Evolutionary conservation across 37 sponge, comb jelly and placozoan genomes (phyloP).

Genomic region (Bolinopsis microptera): DNA sequence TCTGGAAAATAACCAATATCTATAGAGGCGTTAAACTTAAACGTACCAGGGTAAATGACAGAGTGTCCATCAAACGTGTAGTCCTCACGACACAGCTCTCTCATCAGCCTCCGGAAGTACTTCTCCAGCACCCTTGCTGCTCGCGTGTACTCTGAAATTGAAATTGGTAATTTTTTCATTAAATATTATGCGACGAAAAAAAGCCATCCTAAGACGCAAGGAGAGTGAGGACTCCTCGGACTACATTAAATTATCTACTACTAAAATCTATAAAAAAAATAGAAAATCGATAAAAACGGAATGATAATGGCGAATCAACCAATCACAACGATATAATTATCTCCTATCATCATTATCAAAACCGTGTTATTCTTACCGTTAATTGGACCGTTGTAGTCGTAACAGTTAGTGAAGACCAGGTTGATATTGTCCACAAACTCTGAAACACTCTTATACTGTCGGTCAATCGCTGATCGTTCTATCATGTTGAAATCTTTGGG

Average conservation of each 20-base stretch:
- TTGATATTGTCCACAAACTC: slow-evolving; percentile 19
- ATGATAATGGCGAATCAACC: no score
- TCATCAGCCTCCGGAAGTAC: slow-evolving; percentile 32
- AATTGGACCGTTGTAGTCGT: slow-evolving; percentile 52
- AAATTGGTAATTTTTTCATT: neutral
- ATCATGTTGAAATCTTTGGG: slow-evolving; percentile 45
- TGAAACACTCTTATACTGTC: neutral
- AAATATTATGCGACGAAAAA: no score
- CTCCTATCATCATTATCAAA: no score
- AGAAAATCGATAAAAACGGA: no score
- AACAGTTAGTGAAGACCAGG: slow-evolving; percentile 41
- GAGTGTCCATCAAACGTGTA: neutral
- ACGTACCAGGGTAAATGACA: slow-evolving; percentile 49
- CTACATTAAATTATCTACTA: no score
- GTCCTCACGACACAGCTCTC: neutral
- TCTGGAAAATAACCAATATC: no score
- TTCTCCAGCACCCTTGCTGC: slow-evolving; percentile 32
- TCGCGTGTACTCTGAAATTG: neutral
- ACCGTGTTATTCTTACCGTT: no score
- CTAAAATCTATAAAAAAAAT: no score
- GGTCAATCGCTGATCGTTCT: neutral
- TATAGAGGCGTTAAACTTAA: no score
- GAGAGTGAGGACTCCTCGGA: no score
- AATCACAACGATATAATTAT: no score
- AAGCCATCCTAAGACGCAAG: no score